Evolutionary conservation across 2,797 vertebrate genomes (phyloP).

Genomic region (Cuculus canorus): DNA sequence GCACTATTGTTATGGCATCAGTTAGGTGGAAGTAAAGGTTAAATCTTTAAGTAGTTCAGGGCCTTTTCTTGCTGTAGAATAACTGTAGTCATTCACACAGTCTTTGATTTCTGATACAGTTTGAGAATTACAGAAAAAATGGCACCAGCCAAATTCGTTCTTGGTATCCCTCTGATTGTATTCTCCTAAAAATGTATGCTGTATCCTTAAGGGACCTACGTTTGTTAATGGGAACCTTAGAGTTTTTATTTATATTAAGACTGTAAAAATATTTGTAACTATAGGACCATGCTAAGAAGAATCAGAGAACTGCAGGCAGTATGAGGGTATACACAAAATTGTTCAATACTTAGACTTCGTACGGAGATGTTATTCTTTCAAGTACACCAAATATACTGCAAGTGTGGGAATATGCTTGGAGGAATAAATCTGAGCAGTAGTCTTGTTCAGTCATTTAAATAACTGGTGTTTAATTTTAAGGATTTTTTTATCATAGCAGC

Average conservation of each 20-base stretch:
- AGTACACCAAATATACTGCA: neutral
- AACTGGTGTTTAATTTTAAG: constrained; percentile 19
- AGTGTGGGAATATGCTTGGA: neutral
- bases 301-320: neutral
- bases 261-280: neutral
- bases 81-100: constrained; percentile 52
- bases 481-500: neutral
- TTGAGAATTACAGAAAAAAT: constrained; percentile 41
- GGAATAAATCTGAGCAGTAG: neutral
- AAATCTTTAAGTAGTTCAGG: constrained; percentile 79
- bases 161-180: constrained; percentile 13
- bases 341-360: neutral
- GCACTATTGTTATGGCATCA: constrained; percentile 77
- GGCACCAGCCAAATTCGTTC: neutral
- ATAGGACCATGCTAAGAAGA: neutral
- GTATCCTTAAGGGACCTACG: neutral
- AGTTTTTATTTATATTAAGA: neutral
- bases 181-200: constrained; percentile 9
- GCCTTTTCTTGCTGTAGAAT: constrained; percentile 71
- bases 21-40: constrained; percentile 79
- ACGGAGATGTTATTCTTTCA: neutral
- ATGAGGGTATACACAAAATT: neutral
- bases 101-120: constrained; percentile 56
- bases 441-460: neutral
- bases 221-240: neutral